Percentiles rank a stretch among this genome's conserved stretches.
Evolutionary conservation across 2,888 invertebrate species (phyloP).

Genomic region (Syrista parreyssii): DNA sequence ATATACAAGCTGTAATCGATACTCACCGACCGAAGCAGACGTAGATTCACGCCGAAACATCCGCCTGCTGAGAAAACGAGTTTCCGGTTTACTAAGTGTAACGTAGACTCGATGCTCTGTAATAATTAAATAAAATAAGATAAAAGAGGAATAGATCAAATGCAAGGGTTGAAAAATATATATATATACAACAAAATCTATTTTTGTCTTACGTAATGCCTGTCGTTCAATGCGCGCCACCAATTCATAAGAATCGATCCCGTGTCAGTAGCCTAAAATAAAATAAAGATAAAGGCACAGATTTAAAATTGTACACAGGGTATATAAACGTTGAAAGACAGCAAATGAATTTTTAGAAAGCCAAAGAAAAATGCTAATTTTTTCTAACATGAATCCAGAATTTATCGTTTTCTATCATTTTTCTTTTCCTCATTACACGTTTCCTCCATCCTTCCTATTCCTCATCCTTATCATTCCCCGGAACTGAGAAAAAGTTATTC

Average conservation of each 20-base stretch:
- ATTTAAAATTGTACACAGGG: too few species aligned
- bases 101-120: slow-evolving; percentile 37
- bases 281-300: not conserved
- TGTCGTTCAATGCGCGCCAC: slow-evolving; percentile 24
- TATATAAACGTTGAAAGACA: too few species aligned
- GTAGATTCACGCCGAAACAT: slow-evolving; percentile 54
- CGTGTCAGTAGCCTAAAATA: slow-evolving; percentile 51
- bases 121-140: slow-evolving; percentile 6
- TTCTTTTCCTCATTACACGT: too few species aligned
- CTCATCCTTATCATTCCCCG: too few species aligned
- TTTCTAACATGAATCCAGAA: too few species aligned
- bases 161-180: not conserved
- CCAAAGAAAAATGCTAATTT: too few species aligned
- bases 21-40: slow-evolving; percentile 55
- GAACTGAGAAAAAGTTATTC: too few species aligned
- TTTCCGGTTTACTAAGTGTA: slow-evolving; percentile 50
- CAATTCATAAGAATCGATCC: slow-evolving; percentile 47
- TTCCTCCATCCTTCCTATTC: too few species aligned
- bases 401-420: too few species aligned
- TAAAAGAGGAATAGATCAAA: not conserved
- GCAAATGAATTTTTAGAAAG: too few species aligned
- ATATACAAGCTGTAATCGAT: not conserved
- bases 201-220: slow-evolving; percentile 11
- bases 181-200: too few species aligned
- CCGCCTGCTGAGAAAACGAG: slow-evolving; percentile 58